Evolutionary conservation across 2,888 invertebrate species (phyloP).

Genomic region (Frankliniella intonsa): DNA sequence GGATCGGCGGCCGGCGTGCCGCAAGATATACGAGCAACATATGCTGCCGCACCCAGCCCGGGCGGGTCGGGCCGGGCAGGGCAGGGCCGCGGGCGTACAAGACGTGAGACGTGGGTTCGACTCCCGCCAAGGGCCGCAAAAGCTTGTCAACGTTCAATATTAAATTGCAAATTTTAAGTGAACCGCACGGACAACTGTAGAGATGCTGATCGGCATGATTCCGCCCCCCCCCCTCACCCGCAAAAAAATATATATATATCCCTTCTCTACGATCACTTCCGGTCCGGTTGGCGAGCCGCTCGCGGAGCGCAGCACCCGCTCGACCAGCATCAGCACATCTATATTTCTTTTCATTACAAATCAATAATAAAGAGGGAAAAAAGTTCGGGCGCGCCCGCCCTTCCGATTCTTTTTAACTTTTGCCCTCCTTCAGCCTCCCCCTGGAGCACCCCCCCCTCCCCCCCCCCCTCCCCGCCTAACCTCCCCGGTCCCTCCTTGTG

Average conservation of each 20-base stretch:
- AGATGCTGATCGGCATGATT: no score
- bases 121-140: background rate
- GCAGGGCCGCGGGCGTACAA: background rate
- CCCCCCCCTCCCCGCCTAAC: no score
- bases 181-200: no score
- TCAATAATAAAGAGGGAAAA: background rate
- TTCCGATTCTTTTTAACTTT: conserved; percentile 11
- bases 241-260: background rate
- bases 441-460: no score
- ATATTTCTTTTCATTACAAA: conserved; percentile 13
- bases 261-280: background rate
- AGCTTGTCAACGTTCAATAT: no score
- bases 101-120: background rate
- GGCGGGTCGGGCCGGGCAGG: background rate
- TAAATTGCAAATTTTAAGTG: no score
- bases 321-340: background rate
- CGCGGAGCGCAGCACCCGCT: background rate
- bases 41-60: background rate
- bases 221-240: background rate
- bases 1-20: background rate
- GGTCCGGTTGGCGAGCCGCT: background rate
- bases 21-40: conserved; percentile 20
- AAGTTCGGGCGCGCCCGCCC: background rate
- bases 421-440: background rate
- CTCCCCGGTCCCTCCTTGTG: no score